Conservation (phyloP, 2,113 vertebrate species). For the Corydoras sp. region DNA sequence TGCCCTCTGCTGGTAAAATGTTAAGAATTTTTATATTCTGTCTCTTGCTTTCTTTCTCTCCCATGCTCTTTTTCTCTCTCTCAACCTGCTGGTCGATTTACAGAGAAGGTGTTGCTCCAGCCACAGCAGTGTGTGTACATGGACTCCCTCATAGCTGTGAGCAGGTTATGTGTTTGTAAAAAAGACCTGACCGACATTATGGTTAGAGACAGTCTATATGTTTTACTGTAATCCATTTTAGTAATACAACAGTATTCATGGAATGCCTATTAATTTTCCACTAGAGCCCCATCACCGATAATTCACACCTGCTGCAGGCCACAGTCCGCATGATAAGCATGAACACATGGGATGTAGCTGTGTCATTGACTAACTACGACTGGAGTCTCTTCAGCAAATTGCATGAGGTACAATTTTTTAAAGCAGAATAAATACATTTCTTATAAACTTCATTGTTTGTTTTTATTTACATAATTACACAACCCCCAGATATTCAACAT, state of each 20-base stretch:
- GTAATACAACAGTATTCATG: no score
- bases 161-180: slow-evolving; percentile 81
- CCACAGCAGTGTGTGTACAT: slow-evolving; percentile 79
- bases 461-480: no score
- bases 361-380: slow-evolving; percentile 88
- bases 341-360: slow-evolving; percentile 93
- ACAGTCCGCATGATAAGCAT: slow-evolving; percentile 82
- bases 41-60: not conserved
- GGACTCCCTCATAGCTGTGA: slow-evolving; percentile 70
- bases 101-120: slow-evolving; percentile 83
- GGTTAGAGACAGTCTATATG: slow-evolving; percentile 63
- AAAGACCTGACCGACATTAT: slow-evolving; percentile 80
- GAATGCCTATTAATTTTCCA: not conserved
- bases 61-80: slow-evolving; percentile 27
- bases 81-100: slow-evolving; percentile 26
- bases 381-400: slow-evolving; percentile 88
- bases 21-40: not conserved
- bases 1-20: slow-evolving; percentile 6
- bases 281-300: slow-evolving; percentile 82
- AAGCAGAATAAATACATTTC: not conserved
- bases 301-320: slow-evolving; percentile 79
- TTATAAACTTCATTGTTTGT: no score
- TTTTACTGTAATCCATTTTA: not conserved
- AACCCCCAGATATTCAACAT: no score
- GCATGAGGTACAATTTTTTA: slow-evolving; percentile 73